Base-by-base conservation (phyloP, 2,113 vertebrate species). In the Desmodus rotundus region DNA sequence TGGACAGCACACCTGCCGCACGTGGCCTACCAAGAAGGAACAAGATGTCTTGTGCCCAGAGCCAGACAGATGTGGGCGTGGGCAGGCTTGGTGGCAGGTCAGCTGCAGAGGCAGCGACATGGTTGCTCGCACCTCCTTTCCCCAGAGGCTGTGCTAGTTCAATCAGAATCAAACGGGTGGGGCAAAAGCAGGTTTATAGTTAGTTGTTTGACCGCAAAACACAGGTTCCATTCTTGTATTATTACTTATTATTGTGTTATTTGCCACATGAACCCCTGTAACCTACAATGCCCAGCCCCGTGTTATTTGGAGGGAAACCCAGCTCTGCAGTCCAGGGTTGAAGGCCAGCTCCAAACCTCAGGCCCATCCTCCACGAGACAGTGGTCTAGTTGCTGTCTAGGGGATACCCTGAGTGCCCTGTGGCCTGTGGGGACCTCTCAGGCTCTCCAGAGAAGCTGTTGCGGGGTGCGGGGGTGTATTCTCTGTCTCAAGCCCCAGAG, bases 51-150 rank as follows among this genome's bases (percentile, higher is more conserved):
- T 14, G 14, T 16, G 80, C 61, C 78, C 26, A 67, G 77, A 77
- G 38, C 43, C 41, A 3, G 10, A 38, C 31, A 38, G 81, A 11
- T 0, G 1, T 0, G 5, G 65, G n/a, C 2, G 2, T 1, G 41
- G 3, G 47, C 12, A 0, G 26, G 65, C 31, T 84, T 0, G 0
- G 14, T 2, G 76, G 31, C 6, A 0, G 5, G 11, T 12, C 33
- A 12, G 58, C 65, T 33, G 28, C 86, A 83, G 89, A 72, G 38
- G 38, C 11, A 19, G 19, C 5, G 54, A 4, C 0, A 12, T n/a
- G 36, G 26, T 13, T 36, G 4, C 28, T 3, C 11, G n/a, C 4
- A 14, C 28, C 54, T 19, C 45, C 31, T 74, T 31, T 50, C 85
- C 33, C 33, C 11, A 22, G 31, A 95, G 77, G 10, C 54, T 7